Evolutionary conservation across 2,888 invertebrate species (phyloP).

Genomic region (Nebria brevicollis): DNA sequence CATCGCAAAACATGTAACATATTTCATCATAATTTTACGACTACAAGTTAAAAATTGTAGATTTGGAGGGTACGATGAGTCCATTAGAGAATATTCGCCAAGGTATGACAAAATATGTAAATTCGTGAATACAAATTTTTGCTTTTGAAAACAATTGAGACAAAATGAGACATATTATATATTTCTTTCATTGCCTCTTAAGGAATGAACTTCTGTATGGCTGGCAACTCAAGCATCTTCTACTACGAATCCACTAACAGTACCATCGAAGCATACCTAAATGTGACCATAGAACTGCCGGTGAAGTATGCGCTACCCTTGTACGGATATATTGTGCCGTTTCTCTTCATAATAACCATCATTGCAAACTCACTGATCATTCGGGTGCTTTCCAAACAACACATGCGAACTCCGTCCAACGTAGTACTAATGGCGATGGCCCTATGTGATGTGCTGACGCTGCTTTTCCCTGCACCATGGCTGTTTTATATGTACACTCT

Average conservation of each 20-base stretch:
- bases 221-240: neutral
- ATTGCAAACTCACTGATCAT: slow-evolving; percentile 92
- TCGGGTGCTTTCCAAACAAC: slow-evolving; percentile 86
- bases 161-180: too few relatives aligned
- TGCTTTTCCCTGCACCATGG: slow-evolving; percentile 90
- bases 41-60: slow-evolving; percentile 5
- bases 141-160: too few relatives aligned
- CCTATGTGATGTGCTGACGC: slow-evolving; percentile 92
- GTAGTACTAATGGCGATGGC: slow-evolving; percentile 96
- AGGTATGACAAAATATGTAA: too few relatives aligned
- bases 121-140: too few relatives aligned
- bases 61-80: slow-evolving; percentile 29
- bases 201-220: slow-evolving; percentile 5
- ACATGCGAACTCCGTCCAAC: slow-evolving; percentile 93
- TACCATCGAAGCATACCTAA: slow-evolving; percentile 61
- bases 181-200: neutral
- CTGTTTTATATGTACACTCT: slow-evolving; percentile 93
- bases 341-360: slow-evolving; percentile 87
- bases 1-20: too few relatives aligned
- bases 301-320: slow-evolving; percentile 76
- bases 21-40: neutral
- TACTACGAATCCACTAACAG: slow-evolving; percentile 6
- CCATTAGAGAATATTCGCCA: slow-evolving; percentile 15
- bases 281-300: slow-evolving; percentile 75
- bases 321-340: slow-evolving; percentile 84